Evolutionary conservation across 2,888 invertebrate species (phyloP).

Genomic region (Pherbina coryleti): DNA sequence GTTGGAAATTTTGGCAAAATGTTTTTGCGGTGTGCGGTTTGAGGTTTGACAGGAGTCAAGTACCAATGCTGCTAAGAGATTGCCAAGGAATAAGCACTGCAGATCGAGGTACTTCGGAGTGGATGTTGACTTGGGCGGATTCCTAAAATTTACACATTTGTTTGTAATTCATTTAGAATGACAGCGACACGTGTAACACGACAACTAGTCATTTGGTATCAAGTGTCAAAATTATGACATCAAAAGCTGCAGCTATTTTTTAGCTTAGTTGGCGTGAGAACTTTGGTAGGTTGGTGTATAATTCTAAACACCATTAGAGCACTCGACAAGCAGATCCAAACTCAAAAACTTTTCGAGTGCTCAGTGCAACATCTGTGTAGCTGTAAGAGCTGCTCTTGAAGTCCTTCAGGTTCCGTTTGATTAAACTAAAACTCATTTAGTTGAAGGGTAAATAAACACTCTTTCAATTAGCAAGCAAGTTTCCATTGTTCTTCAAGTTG

Average conservation of each 20-base stretch:
- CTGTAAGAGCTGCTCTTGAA: not conserved
- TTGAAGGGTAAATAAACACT: constrained; percentile 28
- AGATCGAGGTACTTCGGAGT: not conserved
- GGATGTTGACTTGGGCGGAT: not conserved
- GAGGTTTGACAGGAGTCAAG: constrained; percentile 12
- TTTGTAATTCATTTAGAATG: constrained; percentile 58
- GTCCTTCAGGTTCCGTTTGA: constrained; percentile 18
- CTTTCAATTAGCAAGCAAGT: constrained; percentile 6
- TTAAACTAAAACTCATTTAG: constrained; percentile 31
- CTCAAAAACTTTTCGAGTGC: too few species aligned
- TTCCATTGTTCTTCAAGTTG: constrained; percentile 9
- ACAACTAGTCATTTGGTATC: constrained; percentile 60
- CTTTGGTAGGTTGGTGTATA: not conserved
- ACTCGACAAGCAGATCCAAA: too few species aligned
- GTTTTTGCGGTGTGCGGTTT: constrained; percentile 8
- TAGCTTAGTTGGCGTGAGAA: constrained; percentile 1
- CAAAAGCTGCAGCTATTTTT: not conserved
- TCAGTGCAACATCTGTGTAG: not conserved
- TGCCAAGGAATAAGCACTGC: not conserved
- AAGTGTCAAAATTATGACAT: constrained; percentile 60
- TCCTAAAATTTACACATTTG: not conserved
- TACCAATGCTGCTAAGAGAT: not conserved
- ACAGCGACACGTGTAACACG: constrained; percentile 63
- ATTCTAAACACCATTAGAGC: too few species aligned
- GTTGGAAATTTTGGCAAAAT: constrained; percentile 15